A percentile compares a stretch with the other conserved stretches of the same genome.
These are phyloP conservation scores for Amphiprion clarkii DNA, from an alignment of 2,797 vertebrate genomes.

Conservation along the genomic window DNA sequence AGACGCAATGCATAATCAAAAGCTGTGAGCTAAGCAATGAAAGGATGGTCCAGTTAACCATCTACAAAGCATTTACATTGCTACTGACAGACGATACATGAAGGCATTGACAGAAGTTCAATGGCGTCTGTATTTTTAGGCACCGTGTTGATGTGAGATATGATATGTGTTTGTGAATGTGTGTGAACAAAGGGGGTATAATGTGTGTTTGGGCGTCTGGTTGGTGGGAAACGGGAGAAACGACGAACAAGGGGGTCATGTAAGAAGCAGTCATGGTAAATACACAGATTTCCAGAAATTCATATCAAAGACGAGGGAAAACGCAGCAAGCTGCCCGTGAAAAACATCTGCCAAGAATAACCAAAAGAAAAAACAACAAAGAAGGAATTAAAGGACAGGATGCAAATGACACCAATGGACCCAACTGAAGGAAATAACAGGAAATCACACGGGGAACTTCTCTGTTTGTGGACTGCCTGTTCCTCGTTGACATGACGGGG, in stretches of 20 bases:
- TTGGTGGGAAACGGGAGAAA: slow-evolving; percentile 21
- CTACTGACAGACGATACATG: slow-evolving; percentile 85
- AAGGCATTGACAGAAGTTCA: slow-evolving; percentile 88
- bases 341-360: slow-evolving; percentile 85
- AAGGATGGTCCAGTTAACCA: slow-evolving; percentile 69
- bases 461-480: slow-evolving; percentile 86
- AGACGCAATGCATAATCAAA: slow-evolving; percentile 70
- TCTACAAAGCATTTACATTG: slow-evolving; percentile 86
- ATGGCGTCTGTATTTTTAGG: slow-evolving; percentile 98
- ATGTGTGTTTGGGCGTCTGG: slow-evolving; percentile 54
- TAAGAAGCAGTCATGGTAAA: slow-evolving; percentile 84
- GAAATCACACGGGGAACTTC: slow-evolving; percentile 63
- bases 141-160: slow-evolving; percentile 93
- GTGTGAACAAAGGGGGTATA: slow-evolving; percentile 50
- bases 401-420: slow-evolving; percentile 83
- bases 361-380: slow-evolving; percentile 60
- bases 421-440: slow-evolving; percentile 56
- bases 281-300: slow-evolving; percentile 85
- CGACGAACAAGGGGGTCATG: slow-evolving; percentile 60
- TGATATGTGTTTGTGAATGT: slow-evolving; percentile 66
- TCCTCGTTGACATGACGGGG: slow-evolving; percentile 79
- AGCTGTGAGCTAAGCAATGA: slow-evolving; percentile 75
- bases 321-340: slow-evolving; percentile 84
- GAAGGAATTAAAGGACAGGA: slow-evolving; percentile 72
- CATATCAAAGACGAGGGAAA: slow-evolving; percentile 84